Percentiles rank a stretch among this genome's conserved stretches.
Conservation (phyloP, 2,888 invertebrate species). For the Ganaspis brasiliensis region DNA sequence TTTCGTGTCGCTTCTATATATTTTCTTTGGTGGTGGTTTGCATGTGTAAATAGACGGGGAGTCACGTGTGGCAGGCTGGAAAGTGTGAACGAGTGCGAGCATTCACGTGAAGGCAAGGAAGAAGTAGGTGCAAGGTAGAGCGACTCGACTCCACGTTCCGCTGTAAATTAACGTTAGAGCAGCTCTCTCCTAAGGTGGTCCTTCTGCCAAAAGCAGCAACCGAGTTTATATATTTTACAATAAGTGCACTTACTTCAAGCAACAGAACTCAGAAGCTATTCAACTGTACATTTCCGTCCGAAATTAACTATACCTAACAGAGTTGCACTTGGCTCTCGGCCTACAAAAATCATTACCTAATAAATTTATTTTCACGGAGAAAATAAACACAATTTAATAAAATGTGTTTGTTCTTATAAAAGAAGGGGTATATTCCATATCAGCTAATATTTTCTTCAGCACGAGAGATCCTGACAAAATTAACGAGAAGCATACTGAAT, state of each 20-base stretch:
- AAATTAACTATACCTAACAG: constrained; percentile 35
- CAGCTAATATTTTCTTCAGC: too few relatives aligned
- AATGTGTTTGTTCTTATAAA: neutral
- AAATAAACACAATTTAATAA: constrained; percentile 1
- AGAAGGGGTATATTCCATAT: neutral
- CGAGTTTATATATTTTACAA: constrained; percentile 43
- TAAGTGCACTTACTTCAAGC: constrained; percentile 39
- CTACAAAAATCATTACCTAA: constrained; percentile 39
- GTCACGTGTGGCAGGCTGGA: too few relatives aligned
- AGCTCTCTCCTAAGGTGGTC: constrained; percentile 59
- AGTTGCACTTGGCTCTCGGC: constrained; percentile 39
- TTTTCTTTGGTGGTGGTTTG: constrained; percentile 3
- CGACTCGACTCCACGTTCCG: constrained; percentile 8
- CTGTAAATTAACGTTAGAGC: constrained; percentile 49
- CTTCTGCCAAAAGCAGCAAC: constrained; percentile 39
- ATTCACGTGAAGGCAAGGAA: constrained; percentile 19
- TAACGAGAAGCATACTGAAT: too few relatives aligned
- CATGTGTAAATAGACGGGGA: too few relatives aligned
- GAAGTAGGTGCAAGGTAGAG: constrained; percentile 43
- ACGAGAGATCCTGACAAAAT: too few relatives aligned
- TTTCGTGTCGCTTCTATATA: too few relatives aligned
- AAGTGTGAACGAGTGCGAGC: constrained; percentile 23
- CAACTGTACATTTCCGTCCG: constrained; percentile 22
- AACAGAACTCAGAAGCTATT: constrained; percentile 32
- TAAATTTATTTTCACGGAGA: constrained; percentile 6